These are phyloP conservation scores for Collichthys lucidus DNA, from an alignment of 2,113 vertebrate genomes.

Conservation along the genomic window DNA sequence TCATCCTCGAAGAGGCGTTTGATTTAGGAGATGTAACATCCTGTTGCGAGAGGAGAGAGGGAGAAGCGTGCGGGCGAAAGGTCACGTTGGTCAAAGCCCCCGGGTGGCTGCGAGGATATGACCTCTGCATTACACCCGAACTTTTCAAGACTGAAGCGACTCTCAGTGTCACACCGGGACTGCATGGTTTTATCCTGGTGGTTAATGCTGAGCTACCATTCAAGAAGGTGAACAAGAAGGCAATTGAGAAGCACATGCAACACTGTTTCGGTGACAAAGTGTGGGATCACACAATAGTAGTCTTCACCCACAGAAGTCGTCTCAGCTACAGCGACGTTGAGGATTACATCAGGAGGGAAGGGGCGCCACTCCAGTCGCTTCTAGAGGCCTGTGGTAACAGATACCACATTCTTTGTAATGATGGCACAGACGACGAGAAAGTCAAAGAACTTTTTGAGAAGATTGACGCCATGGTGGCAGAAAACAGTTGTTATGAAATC, in stretches of 20 bases:
- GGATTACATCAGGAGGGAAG: slow-evolving; percentile 9
- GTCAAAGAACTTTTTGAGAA: slow-evolving; percentile 41
- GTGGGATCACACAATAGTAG: slow-evolving; percentile 25
- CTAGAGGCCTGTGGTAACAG: slow-evolving; percentile 25
- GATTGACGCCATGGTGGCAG: slow-evolving; percentile 16
- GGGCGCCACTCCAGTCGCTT: background rate
- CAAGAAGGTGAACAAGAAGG: background rate
- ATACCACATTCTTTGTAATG: background rate
- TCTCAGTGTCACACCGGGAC: slow-evolving; percentile 14
- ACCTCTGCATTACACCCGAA: slow-evolving; percentile 10
- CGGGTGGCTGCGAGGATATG: slow-evolving; percentile 22
- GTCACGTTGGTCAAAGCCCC: slow-evolving; percentile 47
- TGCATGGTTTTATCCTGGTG: slow-evolving; percentile 43
- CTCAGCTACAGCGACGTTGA: background rate
- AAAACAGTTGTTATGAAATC: background rate
- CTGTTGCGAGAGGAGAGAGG: background rate
- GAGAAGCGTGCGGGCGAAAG: background rate
- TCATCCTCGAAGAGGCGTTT: slow-evolving; percentile 26
- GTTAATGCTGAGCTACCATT: slow-evolving; percentile 24
- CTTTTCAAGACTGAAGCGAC: slow-evolving; percentile 21
- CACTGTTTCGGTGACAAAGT: slow-evolving; percentile 6
- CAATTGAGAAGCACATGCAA: background rate
- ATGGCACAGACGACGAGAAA: background rate
- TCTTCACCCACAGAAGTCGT: slow-evolving; percentile 13
- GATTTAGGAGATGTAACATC: background rate